These are phyloP conservation scores for Carpatolechia fugitivella DNA, from an alignment of 2,888 invertebrate species.

Conservation along the genomic window DNA sequence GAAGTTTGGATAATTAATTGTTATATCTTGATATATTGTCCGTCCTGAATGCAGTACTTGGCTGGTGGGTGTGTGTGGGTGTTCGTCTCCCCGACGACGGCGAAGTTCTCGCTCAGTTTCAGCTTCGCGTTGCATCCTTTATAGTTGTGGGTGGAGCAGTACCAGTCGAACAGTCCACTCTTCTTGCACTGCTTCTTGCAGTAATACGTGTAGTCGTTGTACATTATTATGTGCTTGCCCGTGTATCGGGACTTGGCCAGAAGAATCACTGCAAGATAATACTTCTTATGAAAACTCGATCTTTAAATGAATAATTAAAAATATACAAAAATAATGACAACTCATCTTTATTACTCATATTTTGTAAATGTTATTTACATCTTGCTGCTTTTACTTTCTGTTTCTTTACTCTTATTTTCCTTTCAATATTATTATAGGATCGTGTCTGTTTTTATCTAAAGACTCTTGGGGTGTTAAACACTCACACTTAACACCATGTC, in stretches of 20 bases:
- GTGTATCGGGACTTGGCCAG: conserved; percentile 61
- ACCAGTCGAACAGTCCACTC: conserved; percentile 57
- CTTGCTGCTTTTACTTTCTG: too few species aligned
- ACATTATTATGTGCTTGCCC: conserved; percentile 58
- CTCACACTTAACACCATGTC: too few species aligned
- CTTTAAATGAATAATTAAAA: too few species aligned
- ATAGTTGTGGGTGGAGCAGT: conserved; percentile 66
- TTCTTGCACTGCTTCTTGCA: conserved; percentile 61
- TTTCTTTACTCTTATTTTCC: too few species aligned
- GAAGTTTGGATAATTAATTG: too few species aligned
- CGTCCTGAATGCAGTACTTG: conserved; percentile 54
- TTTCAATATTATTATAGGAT: too few species aligned
- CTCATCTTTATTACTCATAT: too few species aligned
- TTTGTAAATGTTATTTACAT: too few species aligned
- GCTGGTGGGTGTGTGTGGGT: conserved; percentile 58
- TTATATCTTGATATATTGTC: conserved; percentile 51
- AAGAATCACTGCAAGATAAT: conserved; percentile 47
- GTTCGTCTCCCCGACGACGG: conserved; percentile 44
- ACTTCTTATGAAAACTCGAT: too few species aligned
- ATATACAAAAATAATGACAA: too few species aligned
- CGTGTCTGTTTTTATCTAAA: too few species aligned
- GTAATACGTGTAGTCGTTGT: conserved; percentile 63
- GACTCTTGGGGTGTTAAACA: too few species aligned
- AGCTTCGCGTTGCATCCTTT: conserved; percentile 63
- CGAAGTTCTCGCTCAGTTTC: conserved; percentile 52